Evolutionary conservation across 2,797 vertebrate species (phyloP).

Genomic region (Pogoniulus pusillus): DNA sequence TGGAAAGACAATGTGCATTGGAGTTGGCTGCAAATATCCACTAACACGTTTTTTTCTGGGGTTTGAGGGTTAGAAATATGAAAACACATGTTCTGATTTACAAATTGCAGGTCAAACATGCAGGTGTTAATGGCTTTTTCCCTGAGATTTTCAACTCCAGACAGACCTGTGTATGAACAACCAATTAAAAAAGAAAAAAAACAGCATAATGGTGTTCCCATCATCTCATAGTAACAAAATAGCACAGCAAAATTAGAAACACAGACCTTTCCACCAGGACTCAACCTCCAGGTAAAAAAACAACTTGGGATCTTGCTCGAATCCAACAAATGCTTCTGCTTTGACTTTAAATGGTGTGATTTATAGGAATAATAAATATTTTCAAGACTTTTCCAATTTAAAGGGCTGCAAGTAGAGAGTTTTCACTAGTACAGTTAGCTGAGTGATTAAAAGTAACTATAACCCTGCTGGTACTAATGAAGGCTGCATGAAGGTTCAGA

Average conservation of each 20-base stretch:
- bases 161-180: conserved; percentile 34
- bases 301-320: background rate
- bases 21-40: conserved; percentile 41
- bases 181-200: conserved; percentile 53
- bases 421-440: conserved; percentile 16
- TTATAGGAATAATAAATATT: conserved; percentile 67
- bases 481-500: conserved; percentile 9
- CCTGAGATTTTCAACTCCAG: conserved; percentile 59
- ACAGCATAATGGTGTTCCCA: conserved; percentile 61
- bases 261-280: conserved; percentile 56
- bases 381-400: conserved; percentile 50
- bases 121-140: conserved; percentile 66
- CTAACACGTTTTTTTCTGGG: conserved; percentile 42
- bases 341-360: conserved; percentile 51
- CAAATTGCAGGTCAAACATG: conserved; percentile 62
- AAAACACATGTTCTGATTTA: conserved; percentile 73
- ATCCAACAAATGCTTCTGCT: conserved; percentile 58
- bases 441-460: conserved; percentile 34
- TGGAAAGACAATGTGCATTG: conserved; percentile 21
- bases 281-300: conserved; percentile 66
- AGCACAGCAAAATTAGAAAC: conserved; percentile 65
- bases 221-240: conserved; percentile 60
- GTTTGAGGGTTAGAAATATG: conserved; percentile 47
- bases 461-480: conserved; percentile 37
- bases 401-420: conserved; percentile 38